Conservation (phyloP, 2,797 vertebrate species). For the Neomorphus geoffroyi region DNA sequence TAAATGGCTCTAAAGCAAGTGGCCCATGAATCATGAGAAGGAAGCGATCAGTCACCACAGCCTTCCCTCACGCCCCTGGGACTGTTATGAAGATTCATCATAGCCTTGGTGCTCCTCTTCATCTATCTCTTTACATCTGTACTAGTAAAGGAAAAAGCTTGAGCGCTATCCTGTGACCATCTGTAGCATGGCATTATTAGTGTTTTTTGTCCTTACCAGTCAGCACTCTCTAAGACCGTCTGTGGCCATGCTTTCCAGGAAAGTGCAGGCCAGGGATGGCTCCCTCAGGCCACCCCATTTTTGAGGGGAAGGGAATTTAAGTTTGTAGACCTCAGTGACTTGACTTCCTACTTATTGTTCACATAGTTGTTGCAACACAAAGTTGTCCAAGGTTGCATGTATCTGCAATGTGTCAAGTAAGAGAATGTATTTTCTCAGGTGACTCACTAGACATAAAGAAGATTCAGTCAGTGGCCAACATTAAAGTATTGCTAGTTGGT, state of each 20-base stretch:
- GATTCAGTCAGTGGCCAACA: background rate
- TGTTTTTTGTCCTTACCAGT: background rate
- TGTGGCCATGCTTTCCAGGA: background rate
- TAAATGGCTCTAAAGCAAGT: background rate
- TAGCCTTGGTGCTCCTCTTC: background rate
- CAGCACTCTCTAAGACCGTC: background rate
- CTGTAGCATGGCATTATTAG: background rate
- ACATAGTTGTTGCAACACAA: background rate
- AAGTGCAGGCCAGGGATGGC: background rate
- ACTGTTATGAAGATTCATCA: background rate
- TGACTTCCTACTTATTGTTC: background rate
- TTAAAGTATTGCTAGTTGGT: background rate
- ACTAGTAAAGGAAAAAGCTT: background rate
- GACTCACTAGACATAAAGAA: background rate
- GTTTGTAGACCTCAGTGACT: background rate
- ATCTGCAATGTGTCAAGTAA: background rate
- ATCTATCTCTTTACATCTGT: background rate
- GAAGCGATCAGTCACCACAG: background rate
- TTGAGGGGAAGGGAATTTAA: background rate
- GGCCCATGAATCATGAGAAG: constrained; percentile 4
- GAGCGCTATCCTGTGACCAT: background rate
- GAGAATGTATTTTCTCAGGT: background rate
- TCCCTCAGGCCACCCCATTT: background rate
- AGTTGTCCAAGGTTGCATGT: background rate
- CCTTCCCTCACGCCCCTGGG: background rate